A percentile compares a stretch with the other conserved stretches of the same genome.
Evolutionary conservation across 2,797 vertebrate genomes (phyloP).

Genomic region (Allobates femoralis): DNA sequence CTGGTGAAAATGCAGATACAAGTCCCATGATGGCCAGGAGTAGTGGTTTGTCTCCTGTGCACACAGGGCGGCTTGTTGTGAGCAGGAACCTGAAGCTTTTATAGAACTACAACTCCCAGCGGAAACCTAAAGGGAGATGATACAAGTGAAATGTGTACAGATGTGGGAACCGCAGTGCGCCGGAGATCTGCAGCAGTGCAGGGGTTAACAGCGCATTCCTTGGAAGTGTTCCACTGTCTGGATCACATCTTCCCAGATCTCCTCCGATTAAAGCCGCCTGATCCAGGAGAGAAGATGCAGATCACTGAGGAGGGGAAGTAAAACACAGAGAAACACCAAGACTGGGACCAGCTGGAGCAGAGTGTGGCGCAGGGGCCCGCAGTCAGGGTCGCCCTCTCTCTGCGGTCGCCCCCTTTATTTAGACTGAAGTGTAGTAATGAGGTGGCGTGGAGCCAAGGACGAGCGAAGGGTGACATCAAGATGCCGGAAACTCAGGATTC

Average conservation of each 20-base stretch:
- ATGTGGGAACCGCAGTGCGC: not conserved
- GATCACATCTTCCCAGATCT: not conserved
- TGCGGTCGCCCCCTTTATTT: not conserved
- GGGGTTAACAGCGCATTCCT: constrained; percentile 8
- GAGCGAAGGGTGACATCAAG: not conserved
- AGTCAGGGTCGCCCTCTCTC: not conserved
- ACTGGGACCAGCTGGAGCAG: constrained; percentile 23
- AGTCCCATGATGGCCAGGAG: too few species aligned
- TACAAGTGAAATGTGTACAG: too few species aligned
- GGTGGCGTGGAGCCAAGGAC: not conserved
- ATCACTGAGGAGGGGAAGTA: not conserved
- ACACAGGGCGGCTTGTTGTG: too few species aligned
- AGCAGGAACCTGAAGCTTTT: too few species aligned
- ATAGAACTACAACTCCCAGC: not conserved
- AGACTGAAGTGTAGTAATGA: not conserved
- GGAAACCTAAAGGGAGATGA: too few species aligned
- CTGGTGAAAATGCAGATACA: too few species aligned
- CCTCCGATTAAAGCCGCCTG: not conserved
- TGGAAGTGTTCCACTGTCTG: not conserved
- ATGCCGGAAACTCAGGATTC: not conserved
- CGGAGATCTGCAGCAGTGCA: not conserved
- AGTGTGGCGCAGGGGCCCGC: not conserved
- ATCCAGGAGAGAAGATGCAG: constrained; percentile 7
- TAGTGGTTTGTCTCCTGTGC: too few species aligned
- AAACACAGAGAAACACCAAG: not conserved